These are phyloP conservation scores for Boloria euphrosyne DNA, from an alignment of 2,888 invertebrate species.

Conservation along the genomic window DNA sequence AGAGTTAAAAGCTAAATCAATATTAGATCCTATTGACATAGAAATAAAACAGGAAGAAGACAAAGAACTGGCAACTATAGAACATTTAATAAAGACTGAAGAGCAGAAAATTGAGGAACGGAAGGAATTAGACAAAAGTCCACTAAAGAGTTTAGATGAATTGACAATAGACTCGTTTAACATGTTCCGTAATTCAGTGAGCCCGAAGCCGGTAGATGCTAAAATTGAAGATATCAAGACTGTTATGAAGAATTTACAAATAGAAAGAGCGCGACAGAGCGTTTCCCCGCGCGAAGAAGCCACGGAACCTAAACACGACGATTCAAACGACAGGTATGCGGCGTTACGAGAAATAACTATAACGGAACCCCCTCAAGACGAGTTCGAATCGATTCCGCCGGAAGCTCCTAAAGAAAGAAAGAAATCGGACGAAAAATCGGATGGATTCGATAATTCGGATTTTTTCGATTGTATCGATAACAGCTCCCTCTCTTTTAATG, in stretches of 20 bases:
- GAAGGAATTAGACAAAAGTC: slow-evolving; percentile 64
- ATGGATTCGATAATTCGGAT: slow-evolving; percentile 78
- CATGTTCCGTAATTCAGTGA: slow-evolving; percentile 72
- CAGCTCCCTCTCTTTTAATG: slow-evolving; percentile 75
- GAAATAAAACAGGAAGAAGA: slow-evolving; percentile 66
- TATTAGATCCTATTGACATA: slow-evolving; percentile 59
- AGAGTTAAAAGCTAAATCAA: slow-evolving; percentile 80
- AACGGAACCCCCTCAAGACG: slow-evolving; percentile 82
- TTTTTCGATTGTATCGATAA: slow-evolving; percentile 80
- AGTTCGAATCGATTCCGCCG: slow-evolving; percentile 74
- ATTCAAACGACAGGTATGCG: slow-evolving; percentile 87
- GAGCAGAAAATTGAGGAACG: slow-evolving; percentile 53
- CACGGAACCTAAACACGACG: slow-evolving; percentile 67
- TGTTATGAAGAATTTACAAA: slow-evolving; percentile 72
- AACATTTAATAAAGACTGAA: slow-evolving; percentile 59
- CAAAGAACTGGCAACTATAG: slow-evolving; percentile 63
- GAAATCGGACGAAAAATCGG: slow-evolving; percentile 78
- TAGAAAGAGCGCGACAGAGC: slow-evolving; percentile 65
- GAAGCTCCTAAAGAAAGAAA: slow-evolving; percentile 76
- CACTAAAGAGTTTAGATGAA: slow-evolving; percentile 69
- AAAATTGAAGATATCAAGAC: slow-evolving; percentile 77
- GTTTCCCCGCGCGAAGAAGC: slow-evolving; percentile 73
- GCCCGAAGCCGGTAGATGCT: slow-evolving; percentile 74
- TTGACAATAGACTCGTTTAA: slow-evolving; percentile 69
- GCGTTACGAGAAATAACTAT: slow-evolving; percentile 89